phyloP scores from a whole-genome alignment of 1,140 invertebrate genomes.

The Lutraria rhynchaena region DNA sequence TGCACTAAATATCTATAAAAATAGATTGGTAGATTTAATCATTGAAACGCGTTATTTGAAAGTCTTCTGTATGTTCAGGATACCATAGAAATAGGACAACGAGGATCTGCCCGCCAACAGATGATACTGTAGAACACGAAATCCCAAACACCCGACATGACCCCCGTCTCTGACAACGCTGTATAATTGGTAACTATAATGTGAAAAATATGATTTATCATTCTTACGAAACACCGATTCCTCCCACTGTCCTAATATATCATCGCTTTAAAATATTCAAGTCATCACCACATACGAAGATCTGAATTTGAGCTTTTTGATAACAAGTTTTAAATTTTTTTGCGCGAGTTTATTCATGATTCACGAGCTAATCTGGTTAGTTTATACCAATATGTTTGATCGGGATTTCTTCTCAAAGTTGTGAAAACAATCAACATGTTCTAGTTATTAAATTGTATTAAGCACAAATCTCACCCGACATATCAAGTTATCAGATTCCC shows the following conservation, averaged over 20 bases:
- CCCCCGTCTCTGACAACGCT: conserved; percentile 36
- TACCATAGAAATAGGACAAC: no score
- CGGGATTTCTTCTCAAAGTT: neutral
- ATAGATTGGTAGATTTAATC: no score
- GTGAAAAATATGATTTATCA: conserved; percentile 50
- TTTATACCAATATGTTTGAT: conserved; percentile 31
- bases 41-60: no score
- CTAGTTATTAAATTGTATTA: conserved; percentile 14
- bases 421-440: neutral
- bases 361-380: conserved; percentile 26
- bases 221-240: neutral
- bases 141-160: no score
- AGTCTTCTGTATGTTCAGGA: no score
- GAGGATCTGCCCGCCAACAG: no score
- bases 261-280: conserved; percentile 34
- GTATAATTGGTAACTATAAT: conserved; percentile 37
- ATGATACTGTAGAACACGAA: no score
- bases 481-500: no score
- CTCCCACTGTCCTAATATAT: conserved; percentile 41
- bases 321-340: conserved; percentile 47
- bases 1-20: no score
- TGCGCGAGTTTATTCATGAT: conserved; percentile 28
- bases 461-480: conserved; percentile 3
- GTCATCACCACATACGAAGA: conserved; percentile 43
- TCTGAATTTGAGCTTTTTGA: conserved; percentile 31